A percentile compares a stretch with the other conserved stretches of the same genome.
These are phyloP conservation scores for Diarsia dahlii DNA, from an alignment of 2,888 invertebrate species.

Conservation along the genomic window DNA sequence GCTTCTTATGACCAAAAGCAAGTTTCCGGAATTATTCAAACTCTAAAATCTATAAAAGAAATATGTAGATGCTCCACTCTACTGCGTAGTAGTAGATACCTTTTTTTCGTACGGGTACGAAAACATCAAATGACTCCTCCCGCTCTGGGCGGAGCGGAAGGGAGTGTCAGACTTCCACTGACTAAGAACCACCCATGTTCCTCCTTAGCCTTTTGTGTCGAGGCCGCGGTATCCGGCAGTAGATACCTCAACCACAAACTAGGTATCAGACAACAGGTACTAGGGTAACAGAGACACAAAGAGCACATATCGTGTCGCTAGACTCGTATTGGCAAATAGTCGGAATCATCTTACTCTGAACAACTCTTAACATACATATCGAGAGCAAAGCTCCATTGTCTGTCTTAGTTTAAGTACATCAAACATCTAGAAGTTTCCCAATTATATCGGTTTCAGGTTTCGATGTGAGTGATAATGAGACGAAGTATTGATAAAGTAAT, in stretches of 20 bases:
- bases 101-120: too few relatives aligned
- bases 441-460: slow-evolving; percentile 12
- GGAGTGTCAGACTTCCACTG: too few relatives aligned
- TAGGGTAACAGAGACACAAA: background rate
- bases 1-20: background rate
- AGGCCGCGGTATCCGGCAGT: too few relatives aligned
- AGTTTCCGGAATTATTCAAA: background rate
- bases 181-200: too few relatives aligned
- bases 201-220: too few relatives aligned
- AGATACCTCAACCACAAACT: background rate
- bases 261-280: background rate
- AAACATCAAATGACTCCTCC: too few relatives aligned
- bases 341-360: slow-evolving; percentile 5
- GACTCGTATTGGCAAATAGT: background rate
- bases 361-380: background rate
- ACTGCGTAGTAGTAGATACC: background rate
- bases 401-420: background rate
- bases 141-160: too few relatives aligned
- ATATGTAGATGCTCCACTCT: background rate
- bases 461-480: background rate
- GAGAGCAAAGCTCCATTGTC: background rate
- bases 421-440: slow-evolving; percentile 1
- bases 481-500: slow-evolving; percentile 14
- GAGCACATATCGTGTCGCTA: background rate
- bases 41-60: background rate